Conservation (phyloP, 2,113 vertebrate species). For the Cyanoramphus novaezelandiae region DNA sequence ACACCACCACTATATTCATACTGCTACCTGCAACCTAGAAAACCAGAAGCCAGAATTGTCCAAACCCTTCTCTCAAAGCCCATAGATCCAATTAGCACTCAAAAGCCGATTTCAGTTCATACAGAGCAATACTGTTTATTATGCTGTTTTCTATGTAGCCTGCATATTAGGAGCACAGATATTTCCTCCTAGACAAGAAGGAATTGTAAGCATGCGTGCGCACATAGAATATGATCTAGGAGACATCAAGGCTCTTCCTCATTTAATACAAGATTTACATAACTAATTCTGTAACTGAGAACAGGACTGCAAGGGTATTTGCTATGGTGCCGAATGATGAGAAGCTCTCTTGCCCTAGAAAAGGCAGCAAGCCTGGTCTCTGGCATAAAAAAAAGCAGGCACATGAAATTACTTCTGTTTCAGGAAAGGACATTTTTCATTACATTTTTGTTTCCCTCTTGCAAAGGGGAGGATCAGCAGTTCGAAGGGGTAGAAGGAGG, state of each 20-base stretch:
- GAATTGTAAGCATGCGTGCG: background rate
- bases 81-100: slow-evolving; percentile 36
- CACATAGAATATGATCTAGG: background rate
- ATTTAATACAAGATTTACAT: slow-evolving; percentile 47
- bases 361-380: background rate
- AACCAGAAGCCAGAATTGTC: background rate
- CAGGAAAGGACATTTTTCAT: background rate
- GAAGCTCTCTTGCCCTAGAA: background rate
- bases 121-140: slow-evolving; percentile 25
- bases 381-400: background rate
- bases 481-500: background rate
- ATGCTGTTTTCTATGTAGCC: slow-evolving; percentile 33
- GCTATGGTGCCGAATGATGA: background rate
- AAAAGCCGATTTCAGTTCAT: slow-evolving; percentile 39
- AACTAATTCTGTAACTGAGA: slow-evolving; percentile 54
- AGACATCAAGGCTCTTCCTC: slow-evolving; percentile 13
- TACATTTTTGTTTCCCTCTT: background rate
- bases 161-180: background rate
- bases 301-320: slow-evolving; percentile 22
- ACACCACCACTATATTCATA: background rate
- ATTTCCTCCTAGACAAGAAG: slow-evolving; percentile 9
- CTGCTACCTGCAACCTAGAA: background rate
- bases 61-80: background rate
- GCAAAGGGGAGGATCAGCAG: background rate
- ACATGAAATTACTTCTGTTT: background rate